phyloP scores from a whole-genome alignment of 2,888 invertebrate species.

The Lissocephala sabroskyi region DNA sequence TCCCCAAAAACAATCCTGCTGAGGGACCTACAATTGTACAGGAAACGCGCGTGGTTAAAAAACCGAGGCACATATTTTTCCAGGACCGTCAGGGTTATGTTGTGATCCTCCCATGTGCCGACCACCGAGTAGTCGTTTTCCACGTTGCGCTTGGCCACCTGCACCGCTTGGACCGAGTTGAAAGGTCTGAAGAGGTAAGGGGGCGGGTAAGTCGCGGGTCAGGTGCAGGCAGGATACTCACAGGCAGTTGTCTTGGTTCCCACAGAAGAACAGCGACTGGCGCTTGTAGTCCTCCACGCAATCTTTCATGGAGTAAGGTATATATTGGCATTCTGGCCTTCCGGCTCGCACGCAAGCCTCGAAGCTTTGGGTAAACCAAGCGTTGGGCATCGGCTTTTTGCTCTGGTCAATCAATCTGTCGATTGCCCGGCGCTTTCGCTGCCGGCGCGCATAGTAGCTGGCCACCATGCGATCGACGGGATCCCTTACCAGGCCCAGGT shows the following conservation, averaged over 20 bases:
- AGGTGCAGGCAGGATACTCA: slow-evolving; percentile 73
- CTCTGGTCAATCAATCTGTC: no score
- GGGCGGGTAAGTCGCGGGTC: no score
- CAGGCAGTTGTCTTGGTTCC: slow-evolving; percentile 86
- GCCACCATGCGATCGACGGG: slow-evolving; percentile 90
- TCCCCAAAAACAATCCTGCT: no score
- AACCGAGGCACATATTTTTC: slow-evolving; percentile 88
- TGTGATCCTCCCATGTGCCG: slow-evolving; percentile 89
- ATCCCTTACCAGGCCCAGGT: slow-evolving; percentile 89
- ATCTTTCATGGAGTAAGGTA: slow-evolving; percentile 83
- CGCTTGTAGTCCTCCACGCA: slow-evolving; percentile 86
- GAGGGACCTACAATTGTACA: slow-evolving; percentile 81
- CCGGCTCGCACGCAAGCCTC: slow-evolving; percentile 87
- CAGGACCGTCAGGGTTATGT: slow-evolving; percentile 85
- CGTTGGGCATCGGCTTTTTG: slow-evolving; percentile 50
- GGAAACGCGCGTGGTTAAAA: slow-evolving; percentile 81
- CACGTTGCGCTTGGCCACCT: slow-evolving; percentile 86
- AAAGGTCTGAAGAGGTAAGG: slow-evolving; percentile 80
- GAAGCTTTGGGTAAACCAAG: slow-evolving; percentile 77
- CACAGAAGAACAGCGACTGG: slow-evolving; percentile 91
- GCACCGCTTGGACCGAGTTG: slow-evolving; percentile 84
- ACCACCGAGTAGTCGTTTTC: slow-evolving; percentile 90
- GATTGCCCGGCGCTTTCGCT: no score
- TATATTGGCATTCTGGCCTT: slow-evolving; percentile 85
- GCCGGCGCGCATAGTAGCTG: slow-evolving; percentile 90